phyloP scores from a whole-genome alignment of 2,113 vertebrate species.

The Takifugu flavidus region DNA sequence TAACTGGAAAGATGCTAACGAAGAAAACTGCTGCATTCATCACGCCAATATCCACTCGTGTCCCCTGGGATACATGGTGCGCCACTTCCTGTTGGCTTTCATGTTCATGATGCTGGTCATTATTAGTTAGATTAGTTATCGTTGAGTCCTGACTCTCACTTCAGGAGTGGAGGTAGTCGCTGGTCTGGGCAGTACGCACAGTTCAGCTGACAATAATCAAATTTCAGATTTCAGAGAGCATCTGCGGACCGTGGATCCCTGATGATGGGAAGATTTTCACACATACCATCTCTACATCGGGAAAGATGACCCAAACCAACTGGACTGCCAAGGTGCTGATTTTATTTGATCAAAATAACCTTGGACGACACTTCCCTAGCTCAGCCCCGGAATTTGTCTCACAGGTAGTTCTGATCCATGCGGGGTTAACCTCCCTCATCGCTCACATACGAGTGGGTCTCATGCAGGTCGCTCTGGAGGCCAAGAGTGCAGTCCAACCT shows the following conservation, averaged over 20 bases:
- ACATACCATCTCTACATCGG: constrained; percentile 80
- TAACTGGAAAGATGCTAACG: constrained; percentile 82
- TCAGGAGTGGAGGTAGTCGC: no score
- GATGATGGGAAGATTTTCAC: constrained; percentile 85
- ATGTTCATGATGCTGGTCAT: background rate
- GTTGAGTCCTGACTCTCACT: no score
- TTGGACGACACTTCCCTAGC: background rate
- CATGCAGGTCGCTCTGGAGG: constrained; percentile 82
- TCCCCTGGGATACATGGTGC: constrained; percentile 85
- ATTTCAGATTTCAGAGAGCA: constrained; percentile 65
- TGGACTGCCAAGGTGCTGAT: constrained; percentile 80
- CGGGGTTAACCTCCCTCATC: constrained; percentile 79
- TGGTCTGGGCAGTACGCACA: no score
- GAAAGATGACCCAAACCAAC: constrained; percentile 82
- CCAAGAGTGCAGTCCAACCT: constrained; percentile 79
- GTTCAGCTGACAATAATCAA: background rate
- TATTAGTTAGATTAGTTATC: no score
- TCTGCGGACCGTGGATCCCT: constrained; percentile 84
- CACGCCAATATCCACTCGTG: constrained; percentile 85
- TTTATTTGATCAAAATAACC: no score
- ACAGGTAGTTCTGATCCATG: constrained; percentile 79
- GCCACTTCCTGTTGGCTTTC: background rate
- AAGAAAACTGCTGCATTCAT: constrained; percentile 83
- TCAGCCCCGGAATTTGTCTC: background rate
- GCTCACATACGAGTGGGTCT: constrained; percentile 80